These are phyloP conservation scores for Lamellibrachia columna DNA, from an alignment of 2,888 invertebrate genomes.

Conservation along the genomic window DNA sequence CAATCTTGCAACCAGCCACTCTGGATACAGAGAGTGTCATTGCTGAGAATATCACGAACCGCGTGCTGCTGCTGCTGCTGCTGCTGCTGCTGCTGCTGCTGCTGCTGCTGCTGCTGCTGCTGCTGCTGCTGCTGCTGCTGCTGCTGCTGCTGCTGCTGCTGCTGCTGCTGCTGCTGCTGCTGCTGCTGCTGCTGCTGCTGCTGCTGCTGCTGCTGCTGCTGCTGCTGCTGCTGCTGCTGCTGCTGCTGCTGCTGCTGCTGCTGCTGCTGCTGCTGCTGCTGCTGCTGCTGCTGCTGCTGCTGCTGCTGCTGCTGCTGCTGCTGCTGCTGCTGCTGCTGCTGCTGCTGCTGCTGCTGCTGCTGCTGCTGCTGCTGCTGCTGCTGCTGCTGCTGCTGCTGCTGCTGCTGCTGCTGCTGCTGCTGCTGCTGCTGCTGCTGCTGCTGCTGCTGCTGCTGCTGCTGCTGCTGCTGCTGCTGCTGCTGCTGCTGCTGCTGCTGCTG, in stretches of 20 bases:
- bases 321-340: constrained; percentile 18
- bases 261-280: constrained; percentile 25
- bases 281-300: constrained; percentile 23
- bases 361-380: constrained; percentile 24
- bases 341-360: constrained; percentile 25
- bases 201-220: constrained; percentile 26
- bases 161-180: constrained; percentile 27
- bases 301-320: constrained; percentile 24
- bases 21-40: no score
- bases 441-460: not conserved
- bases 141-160: constrained; percentile 8
- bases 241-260: constrained; percentile 27
- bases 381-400: constrained; percentile 22
- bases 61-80: not conserved
- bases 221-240: constrained; percentile 28
- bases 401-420: not conserved
- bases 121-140: not conserved
- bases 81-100: not conserved
- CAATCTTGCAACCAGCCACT: no score
- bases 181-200: constrained; percentile 28
- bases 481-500: constrained; percentile 25
- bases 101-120: not conserved
- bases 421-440: not conserved
- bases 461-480: constrained; percentile 19
- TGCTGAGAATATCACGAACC: no score